Base-by-base conservation (phyloP, 2,888 invertebrate species). In the Lithosia quadra region DNA sequence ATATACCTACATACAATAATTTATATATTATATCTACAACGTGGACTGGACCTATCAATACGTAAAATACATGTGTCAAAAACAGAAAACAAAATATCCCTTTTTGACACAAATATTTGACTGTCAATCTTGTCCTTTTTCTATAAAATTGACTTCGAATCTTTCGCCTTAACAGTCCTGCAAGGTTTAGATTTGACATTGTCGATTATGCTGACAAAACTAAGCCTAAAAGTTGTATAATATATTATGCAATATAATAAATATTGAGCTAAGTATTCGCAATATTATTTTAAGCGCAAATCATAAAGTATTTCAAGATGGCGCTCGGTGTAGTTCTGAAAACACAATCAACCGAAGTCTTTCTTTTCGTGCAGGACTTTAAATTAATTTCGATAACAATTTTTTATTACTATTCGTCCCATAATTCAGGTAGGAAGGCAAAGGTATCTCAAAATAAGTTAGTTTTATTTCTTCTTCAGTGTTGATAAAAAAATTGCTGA, bases 371-470 rank as follows among this genome's bases (percentile, higher is more conserved):
- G 67, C 39, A 68, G 67, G 70, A 69, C 10, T 53, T 78, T 80
- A 77, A 80, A 74, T 66, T 80, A 84, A 83, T 84, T 88, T 88
- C 82, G 85, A 82, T 87, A 90, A 91, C 88, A 90, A 87, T 90
- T 90, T 80, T 80, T 80, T 76, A 84, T 81, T 79, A 75, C 80
- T 86, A 86, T 90, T 86, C 88, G 85, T 90, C 89, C 88, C 88
- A 79, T 81, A 75, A 81, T 83, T 82, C 79, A 80, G 79, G 83
- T 75, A 72, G 67, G 69, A 59, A 82, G 88, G 86, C 87, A 88
- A 87, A 88, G 88, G 67, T 76, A 65, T 10, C n/a, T 49, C 18
- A 7, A 18, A 53, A 49, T 33, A 15, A 63, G 18, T 53, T 53
- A 11, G 21, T 4, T 49, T 63, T 7, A 18, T 49, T 18, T 43